phyloP scores from a whole-genome alignment of 2,888 invertebrate species.

The Hirtodrosophila alboralis region DNA sequence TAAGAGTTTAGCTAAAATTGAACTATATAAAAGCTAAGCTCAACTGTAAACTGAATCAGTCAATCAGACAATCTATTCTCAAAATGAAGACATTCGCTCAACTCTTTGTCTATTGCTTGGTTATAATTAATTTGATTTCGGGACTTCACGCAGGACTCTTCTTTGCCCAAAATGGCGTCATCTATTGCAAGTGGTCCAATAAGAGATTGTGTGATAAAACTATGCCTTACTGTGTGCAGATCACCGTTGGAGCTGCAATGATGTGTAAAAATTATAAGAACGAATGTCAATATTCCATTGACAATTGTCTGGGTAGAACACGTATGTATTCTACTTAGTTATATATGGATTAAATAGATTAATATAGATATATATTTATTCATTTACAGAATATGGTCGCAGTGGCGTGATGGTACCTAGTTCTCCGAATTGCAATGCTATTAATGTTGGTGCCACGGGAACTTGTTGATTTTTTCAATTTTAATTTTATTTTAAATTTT shows the following conservation, averaged over 20 bases:
- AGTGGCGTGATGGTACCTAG: background rate
- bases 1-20: background rate
- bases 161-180: slow-evolving; percentile 25
- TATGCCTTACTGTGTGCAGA: slow-evolving; percentile 30
- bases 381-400: slow-evolving; percentile 26
- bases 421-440: background rate
- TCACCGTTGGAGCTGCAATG: background rate
- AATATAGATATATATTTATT: background rate
- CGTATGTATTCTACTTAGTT: slow-evolving; percentile 28
- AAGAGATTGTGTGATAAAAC: slow-evolving; percentile 37
- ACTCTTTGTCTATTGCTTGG: background rate
- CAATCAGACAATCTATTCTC: background rate
- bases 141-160: slow-evolving; percentile 37
- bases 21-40: slow-evolving; percentile 27
- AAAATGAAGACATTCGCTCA: slow-evolving; percentile 23
- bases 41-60: slow-evolving; percentile 17
- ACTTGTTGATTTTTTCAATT: no score
- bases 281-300: slow-evolving; percentile 48
- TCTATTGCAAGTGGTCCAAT: slow-evolving; percentile 51
- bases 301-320: slow-evolving; percentile 38
- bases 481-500: no score
- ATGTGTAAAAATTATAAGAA: slow-evolving; percentile 50
- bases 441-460: background rate
- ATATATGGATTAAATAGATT: background rate
- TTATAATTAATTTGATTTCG: slow-evolving; percentile 18